Conservation (phyloP, 2,797 vertebrate genomes). For the Sardinella longiceps region DNA sequence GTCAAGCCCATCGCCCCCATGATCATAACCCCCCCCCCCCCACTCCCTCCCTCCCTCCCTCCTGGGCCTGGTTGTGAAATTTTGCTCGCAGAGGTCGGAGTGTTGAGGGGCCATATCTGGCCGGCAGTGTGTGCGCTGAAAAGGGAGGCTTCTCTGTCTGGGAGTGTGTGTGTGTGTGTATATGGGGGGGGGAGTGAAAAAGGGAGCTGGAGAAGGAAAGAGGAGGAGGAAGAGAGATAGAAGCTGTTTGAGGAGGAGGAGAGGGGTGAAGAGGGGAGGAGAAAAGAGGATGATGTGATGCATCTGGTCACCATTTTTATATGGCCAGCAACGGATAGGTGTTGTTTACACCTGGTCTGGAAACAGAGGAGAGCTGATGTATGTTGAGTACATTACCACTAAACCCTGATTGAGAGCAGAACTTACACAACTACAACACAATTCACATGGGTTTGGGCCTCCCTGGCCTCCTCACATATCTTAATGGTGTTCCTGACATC, state of each 20-base stretch:
- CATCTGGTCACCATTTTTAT: background rate
- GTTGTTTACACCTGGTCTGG: background rate
- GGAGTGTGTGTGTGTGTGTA: background rate
- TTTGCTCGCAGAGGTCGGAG: background rate
- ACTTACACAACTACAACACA: background rate
- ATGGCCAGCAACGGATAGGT: background rate
- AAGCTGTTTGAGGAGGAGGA: conserved; percentile 30
- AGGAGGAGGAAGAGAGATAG: conserved; percentile 33
- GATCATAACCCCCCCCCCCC: background rate
- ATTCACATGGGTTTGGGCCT: background rate
- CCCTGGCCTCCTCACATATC: background rate
- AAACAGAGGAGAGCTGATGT: background rate
- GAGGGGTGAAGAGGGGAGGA: background rate
- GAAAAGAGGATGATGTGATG: background rate
- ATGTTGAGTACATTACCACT: background rate
- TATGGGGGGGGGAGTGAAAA: background rate
- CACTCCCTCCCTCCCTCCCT: background rate
- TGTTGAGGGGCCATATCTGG: background rate
- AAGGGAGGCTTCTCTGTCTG: conserved; percentile 23
- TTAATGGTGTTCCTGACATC: background rate
- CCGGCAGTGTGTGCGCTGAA: background rate
- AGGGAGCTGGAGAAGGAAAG: conserved; percentile 50
- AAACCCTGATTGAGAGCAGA: background rate
- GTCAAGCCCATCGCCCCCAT: background rate
- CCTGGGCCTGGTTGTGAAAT: background rate